Evolutionary conservation across 1,140 invertebrate genomes (phyloP).

Genomic region (Phenacoccus solenopsis): DNA sequence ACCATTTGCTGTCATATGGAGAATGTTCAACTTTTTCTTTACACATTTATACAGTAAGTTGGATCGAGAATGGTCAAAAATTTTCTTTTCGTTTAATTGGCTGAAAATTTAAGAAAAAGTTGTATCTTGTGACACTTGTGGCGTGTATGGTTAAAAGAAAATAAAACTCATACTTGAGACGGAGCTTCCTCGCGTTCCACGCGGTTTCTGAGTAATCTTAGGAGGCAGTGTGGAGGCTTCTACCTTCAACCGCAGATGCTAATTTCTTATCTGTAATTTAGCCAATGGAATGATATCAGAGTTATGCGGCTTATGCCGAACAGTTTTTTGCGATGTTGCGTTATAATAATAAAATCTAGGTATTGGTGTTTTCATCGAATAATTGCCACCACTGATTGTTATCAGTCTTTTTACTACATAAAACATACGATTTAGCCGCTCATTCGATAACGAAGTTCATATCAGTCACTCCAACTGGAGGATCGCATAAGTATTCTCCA

Average conservation of each 20-base stretch:
- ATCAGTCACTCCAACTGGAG: constrained; percentile 55
- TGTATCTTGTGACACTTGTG: too few species aligned
- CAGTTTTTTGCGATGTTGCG: constrained; percentile 86
- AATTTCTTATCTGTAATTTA: constrained; percentile 62
- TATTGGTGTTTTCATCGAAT: constrained; percentile 89
- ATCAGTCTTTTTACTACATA: constrained; percentile 69
- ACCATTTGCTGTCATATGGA: too few species aligned
- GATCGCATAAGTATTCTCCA: constrained; percentile 96
- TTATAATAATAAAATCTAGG: constrained; percentile 99
- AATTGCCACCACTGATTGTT: constrained; percentile 99
- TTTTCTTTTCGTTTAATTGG: too few species aligned
- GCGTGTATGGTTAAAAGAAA: background rate
- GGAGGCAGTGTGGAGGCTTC: constrained; percentile 11
- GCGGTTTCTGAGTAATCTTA: constrained; percentile 26
- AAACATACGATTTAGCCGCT: background rate
- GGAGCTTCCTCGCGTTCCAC: constrained; percentile 33
- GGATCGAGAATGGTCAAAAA: too few species aligned
- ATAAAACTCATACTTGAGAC: constrained; percentile 27
- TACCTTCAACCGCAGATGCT: background rate
- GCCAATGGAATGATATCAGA: constrained; percentile 97
- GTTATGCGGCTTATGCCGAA: constrained; percentile 92
- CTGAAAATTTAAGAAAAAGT: too few species aligned
- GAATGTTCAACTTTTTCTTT: too few species aligned
- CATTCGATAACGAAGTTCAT: background rate
- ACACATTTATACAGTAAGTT: too few species aligned